Conservation (phyloP, 2,888 invertebrate species). For the Lasioglossum morio region DNA sequence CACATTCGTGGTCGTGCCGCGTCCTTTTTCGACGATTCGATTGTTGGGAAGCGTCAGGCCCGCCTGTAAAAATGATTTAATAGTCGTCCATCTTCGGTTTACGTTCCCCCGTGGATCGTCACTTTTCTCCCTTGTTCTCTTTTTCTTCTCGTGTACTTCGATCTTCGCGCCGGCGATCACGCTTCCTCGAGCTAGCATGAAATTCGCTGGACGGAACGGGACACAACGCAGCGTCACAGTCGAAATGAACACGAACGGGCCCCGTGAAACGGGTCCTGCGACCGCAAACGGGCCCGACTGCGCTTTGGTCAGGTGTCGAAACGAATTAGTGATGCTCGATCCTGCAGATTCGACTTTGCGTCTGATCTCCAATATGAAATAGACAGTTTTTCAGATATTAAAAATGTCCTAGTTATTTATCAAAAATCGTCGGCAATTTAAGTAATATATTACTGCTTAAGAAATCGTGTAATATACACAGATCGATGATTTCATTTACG, state of each 20-base stretch:
- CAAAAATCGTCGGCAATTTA: neutral
- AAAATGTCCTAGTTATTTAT: no score
- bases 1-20: constrained; percentile 57
- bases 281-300: neutral
- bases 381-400: no score
- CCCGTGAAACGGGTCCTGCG: neutral
- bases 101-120: constrained; percentile 29
- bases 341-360: neutral
- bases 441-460: neutral
- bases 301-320: neutral
- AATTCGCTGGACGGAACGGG: neutral
- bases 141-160: neutral
- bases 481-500: neutral
- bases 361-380: neutral
- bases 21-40: constrained; percentile 43
- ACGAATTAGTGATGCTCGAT: neutral
- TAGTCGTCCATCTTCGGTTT: constrained; percentile 61
- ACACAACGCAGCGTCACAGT: neutral
- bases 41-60: constrained; percentile 33
- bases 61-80: constrained; percentile 64
- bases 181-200: neutral
- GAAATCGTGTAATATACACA: neutral
- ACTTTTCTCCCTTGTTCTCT: neutral
- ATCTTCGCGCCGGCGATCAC: neutral
- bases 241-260: neutral